phyloP scores from a whole-genome alignment of 1,140 invertebrate species.

The Phymorhynchus buccinoides region DNA sequence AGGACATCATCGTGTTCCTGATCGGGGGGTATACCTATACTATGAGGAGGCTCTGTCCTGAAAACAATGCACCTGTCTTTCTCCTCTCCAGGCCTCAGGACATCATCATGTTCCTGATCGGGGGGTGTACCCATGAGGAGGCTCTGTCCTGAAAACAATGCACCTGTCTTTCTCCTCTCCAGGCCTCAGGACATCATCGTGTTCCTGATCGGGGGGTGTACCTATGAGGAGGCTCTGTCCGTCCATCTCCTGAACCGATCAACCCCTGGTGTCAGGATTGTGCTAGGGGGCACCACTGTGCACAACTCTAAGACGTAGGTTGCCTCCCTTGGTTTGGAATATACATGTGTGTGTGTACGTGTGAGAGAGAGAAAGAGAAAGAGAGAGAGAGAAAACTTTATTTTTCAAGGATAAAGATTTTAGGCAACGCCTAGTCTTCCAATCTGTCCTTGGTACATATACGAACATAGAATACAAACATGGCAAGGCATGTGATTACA shows the following conservation, averaged over 20 bases:
- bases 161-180: no score
- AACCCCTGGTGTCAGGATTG: conserved; percentile 83
- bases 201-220: conserved; percentile 96
- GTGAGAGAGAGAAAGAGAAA: background rate
- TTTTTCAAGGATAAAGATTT: no score
- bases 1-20: conserved; percentile 95
- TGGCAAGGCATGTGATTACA: no score
- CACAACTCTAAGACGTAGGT: conserved; percentile 82
- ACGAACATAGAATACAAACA: no score
- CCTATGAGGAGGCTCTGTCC: conserved; percentile 94
- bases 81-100: conserved; percentile 90
- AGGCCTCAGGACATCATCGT: conserved; percentile 92
- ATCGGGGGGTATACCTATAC: conserved; percentile 93
- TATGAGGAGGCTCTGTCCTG: conserved; percentile 40
- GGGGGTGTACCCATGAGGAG: conserved; percentile 98
- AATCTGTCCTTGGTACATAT: no score
- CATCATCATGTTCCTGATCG: conserved; percentile 94
- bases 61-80: no score
- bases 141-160: no score
- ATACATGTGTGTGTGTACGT: background rate
- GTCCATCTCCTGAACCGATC: conserved; percentile 88
- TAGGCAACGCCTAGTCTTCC: no score
- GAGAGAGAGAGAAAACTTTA: conserved; percentile 14
- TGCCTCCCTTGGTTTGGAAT: background rate
- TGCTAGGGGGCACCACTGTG: conserved; percentile 91